phyloP scores from a whole-genome alignment of 2,113 vertebrate genomes.

The Chamaetylas fuelleborni region DNA sequence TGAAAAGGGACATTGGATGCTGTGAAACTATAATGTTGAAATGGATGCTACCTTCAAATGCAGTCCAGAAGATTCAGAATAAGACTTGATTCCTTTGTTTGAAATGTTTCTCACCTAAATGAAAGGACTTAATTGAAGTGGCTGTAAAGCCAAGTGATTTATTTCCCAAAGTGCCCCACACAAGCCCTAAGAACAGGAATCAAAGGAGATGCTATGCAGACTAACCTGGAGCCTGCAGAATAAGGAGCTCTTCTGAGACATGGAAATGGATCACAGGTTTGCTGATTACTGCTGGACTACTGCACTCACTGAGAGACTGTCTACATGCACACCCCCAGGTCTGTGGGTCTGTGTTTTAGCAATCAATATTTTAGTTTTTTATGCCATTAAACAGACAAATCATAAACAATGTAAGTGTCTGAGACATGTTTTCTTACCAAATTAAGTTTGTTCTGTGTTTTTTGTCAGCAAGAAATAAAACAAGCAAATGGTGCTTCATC shows the following conservation, averaged over 20 bases:
- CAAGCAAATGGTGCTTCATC: not conserved
- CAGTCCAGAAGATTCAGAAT: not conserved
- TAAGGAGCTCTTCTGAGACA: not conserved
- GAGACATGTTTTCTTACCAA: not conserved
- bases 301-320: rapidly evolving
- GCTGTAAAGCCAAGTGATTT: not conserved
- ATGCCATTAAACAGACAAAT: not conserved
- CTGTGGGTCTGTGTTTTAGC: not conserved
- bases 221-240: not conserved
- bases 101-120: not conserved
- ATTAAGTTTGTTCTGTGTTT: not conserved
- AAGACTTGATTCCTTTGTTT: not conserved
- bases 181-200: not conserved
- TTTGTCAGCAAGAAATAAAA: not conserved
- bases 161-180: not conserved
- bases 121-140: not conserved
- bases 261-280: not conserved
- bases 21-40: not conserved
- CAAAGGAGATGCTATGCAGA: not conserved
- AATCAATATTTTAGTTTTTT: not conserved
- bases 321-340: rapidly evolving
- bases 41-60: not conserved
- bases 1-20: not conserved
- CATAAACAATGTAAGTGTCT: not conserved
- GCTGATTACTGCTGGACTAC: not conserved